These are phyloP conservation scores for Amniataba percoides DNA, from an alignment of 2,797 vertebrate genomes.

Conservation along the genomic window DNA sequence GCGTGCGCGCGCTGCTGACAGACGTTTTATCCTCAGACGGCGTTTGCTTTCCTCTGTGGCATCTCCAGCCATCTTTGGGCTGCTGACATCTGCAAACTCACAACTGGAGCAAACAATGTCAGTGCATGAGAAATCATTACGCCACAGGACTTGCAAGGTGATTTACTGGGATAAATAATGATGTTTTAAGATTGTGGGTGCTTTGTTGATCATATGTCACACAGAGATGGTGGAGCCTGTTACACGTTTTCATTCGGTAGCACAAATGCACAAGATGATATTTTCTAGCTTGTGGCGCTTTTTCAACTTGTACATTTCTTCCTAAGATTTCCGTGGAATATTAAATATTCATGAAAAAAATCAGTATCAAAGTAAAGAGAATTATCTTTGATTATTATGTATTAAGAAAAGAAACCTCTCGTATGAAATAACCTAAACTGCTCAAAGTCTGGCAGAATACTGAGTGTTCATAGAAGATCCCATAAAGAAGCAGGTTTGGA, in stretches of 20 bases:
- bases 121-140: background rate
- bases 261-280: background rate
- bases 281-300: background rate
- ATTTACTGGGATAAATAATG: background rate
- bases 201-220: background rate
- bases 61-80: background rate
- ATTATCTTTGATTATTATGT: background rate
- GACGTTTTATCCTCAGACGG: slow-evolving; percentile 8
- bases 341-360: background rate
- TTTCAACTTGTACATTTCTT: background rate
- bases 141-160: background rate
- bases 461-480: background rate
- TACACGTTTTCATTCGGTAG: no score
- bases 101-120: background rate
- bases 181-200: background rate
- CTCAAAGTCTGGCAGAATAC: background rate
- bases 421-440: background rate
- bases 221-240: background rate
- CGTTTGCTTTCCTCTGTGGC: slow-evolving; percentile 10
- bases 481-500: background rate
- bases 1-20: background rate
- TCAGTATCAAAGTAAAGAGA: background rate
- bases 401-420: background rate
- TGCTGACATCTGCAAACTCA: slow-evolving; percentile 26
- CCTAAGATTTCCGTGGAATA: background rate